Evolutionary conservation across 2,888 invertebrate genomes (phyloP), one percentile per base, ranked within the genome.

Genomic region (Zaprionus obscuricornis): DNA sequence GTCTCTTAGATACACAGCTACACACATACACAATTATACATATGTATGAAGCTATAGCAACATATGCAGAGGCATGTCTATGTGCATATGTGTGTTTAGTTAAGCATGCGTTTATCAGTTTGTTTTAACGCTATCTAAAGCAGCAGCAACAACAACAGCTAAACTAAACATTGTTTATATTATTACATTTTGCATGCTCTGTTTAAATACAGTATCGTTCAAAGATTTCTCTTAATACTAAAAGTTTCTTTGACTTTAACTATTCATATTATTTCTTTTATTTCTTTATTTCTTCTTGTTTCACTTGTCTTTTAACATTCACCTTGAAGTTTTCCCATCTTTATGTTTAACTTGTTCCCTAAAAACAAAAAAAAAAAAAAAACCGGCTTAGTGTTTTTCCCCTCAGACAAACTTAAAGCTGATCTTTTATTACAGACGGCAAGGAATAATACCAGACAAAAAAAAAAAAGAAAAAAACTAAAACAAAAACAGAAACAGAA

Each of bases 361-460:
- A 18, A 29, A 26, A 37, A 39, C 31, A 29, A 14, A 49, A 17
- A 18, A 29, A 26, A 37, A 39, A 33, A 29, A 14, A 49, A 46
- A 55, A 36, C 72, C 39, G 22, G 66, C 31, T 43, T 3, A 3
- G 37, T 49, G 55, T 55, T 56, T 66, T 66, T 66, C 20, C 59
- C 45, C 11, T 22, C 36, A 20, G 26, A 49, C n/a, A n/a, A n/a
- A n/a, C n/a, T n/a, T n/a, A n/a, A n/a, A n/a, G n/a, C n/a, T n/a
- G n/a, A n/a, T n/a, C n/a, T n/a, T n/a, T n/a, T n/a, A n/a, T n/a
- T n/a, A n/a, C n/a, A n/a, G n/a, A n/a, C n/a, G n/a, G n/a, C n/a
- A n/a, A n/a, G n/a, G n/a, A n/a, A n/a, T n/a, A n/a, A n/a, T n/a
- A n/a, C n/a, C n/a, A n/a, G n/a, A n/a, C n/a, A n/a, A n/a, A n/a